These are phyloP conservation scores for Indicator indicator DNA, from an alignment of 2,113 vertebrate species.

Conservation along the genomic window DNA sequence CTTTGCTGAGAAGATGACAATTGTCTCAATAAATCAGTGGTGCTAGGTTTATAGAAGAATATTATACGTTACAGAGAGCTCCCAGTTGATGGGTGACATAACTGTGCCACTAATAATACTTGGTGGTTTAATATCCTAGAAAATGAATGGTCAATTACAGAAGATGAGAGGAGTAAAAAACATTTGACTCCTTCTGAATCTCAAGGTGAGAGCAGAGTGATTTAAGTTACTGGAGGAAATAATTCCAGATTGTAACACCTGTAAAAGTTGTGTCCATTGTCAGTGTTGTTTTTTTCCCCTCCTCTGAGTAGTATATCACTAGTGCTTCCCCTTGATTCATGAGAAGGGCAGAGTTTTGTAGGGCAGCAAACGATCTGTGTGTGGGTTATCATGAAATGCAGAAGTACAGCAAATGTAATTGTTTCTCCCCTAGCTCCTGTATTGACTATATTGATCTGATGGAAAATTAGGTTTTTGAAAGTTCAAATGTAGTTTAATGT, in stretches of 20 bases:
- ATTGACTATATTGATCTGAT: slow-evolving; percentile 47
- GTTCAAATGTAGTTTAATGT: slow-evolving; percentile 63
- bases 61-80: background rate
- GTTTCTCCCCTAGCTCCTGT: background rate
- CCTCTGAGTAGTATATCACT: background rate
- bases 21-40: background rate
- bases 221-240: background rate
- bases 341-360: background rate
- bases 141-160: background rate
- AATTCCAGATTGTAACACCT: background rate
- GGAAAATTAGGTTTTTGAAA: slow-evolving; percentile 62
- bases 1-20: background rate
- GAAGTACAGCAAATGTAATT: slow-evolving; percentile 2
- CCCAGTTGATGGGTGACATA: background rate
- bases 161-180: background rate
- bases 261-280: background rate
- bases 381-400: background rate
- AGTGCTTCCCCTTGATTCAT: background rate
- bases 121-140: background rate
- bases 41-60: background rate
- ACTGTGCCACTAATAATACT: background rate
- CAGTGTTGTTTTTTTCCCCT: background rate
- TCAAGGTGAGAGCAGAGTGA: background rate
- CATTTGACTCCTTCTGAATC: background rate
- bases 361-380: background rate